phyloP scores from a whole-genome alignment of 1,140 invertebrate species.

The Macrosteles quadrilineatus region DNA sequence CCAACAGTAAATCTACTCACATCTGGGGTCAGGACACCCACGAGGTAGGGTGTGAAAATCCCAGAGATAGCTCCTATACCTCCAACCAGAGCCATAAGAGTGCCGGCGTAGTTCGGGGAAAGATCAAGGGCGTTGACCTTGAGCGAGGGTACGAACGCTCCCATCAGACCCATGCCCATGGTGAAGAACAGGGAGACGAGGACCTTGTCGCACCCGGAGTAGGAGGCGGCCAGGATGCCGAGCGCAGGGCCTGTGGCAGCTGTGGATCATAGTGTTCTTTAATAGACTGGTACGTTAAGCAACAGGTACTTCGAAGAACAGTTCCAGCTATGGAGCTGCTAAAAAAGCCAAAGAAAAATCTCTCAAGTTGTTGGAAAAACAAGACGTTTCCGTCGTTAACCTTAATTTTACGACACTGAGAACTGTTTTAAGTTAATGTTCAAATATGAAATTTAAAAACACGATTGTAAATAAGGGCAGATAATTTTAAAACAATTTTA shows the following conservation, averaged over 20 bases:
- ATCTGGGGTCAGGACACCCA: constrained; percentile 72
- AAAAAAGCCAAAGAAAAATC: neutral
- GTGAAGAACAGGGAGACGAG: constrained; percentile 67
- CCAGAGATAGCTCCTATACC: constrained; percentile 79
- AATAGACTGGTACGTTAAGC: no score
- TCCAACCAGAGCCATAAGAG: constrained; percentile 80
- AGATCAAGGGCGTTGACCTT: constrained; percentile 82
- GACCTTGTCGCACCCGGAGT: constrained; percentile 70
- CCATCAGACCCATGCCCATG: constrained; percentile 71
- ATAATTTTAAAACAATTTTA: no score
- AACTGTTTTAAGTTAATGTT: no score
- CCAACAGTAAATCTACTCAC: constrained; percentile 56
- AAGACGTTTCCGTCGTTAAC: no score
- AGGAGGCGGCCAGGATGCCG: constrained; percentile 77
- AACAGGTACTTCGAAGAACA: no score
- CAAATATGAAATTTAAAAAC: no score
- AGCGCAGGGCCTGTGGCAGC: constrained; percentile 71
- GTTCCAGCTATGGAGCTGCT: neutral
- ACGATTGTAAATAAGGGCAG: no score
- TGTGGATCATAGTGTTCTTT: constrained; percentile 52
- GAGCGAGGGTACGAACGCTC: constrained; percentile 72
- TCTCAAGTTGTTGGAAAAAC: neutral
- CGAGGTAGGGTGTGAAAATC: constrained; percentile 74
- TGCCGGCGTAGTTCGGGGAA: constrained; percentile 78
- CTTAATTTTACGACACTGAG: no score